Conservation (phyloP, 2,113 vertebrate species). For the Microcebus jonahi region DNA sequence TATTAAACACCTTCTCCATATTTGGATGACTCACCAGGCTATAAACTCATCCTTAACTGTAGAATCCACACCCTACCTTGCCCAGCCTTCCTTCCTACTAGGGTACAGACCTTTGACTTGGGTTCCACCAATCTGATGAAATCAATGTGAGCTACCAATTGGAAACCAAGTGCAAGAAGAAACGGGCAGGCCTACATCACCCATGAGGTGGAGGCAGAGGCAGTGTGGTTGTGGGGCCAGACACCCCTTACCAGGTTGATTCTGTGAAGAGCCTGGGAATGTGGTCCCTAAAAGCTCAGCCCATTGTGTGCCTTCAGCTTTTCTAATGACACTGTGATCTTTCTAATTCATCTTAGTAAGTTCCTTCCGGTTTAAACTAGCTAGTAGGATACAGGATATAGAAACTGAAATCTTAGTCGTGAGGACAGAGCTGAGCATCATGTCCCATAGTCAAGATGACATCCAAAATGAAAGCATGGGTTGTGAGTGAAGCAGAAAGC, state of each 20-base stretch:
- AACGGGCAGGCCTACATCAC: rapidly evolving
- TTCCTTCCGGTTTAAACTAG: background rate
- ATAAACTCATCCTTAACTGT: background rate
- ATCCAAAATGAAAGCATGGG: background rate
- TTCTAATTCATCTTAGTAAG: background rate
- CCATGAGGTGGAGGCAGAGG: background rate
- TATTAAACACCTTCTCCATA: background rate
- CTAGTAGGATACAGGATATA: background rate
- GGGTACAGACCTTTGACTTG: background rate
- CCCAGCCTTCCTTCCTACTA: background rate
- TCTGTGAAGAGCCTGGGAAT: background rate
- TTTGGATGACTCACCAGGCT: background rate
- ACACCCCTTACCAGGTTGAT: background rate
- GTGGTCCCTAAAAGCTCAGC: background rate
- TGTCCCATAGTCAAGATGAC: background rate
- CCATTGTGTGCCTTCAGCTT: background rate
- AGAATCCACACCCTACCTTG: background rate
- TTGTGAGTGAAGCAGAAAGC: background rate
- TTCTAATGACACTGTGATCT: background rate
- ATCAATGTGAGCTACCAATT: background rate
- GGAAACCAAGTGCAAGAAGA: background rate
- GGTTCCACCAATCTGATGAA: background rate
- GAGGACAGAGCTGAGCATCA: background rate
- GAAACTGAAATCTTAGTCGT: background rate
- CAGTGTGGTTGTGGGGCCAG: background rate